Evolutionary conservation across 2,797 vertebrate species (phyloP).

Genomic region (Dendrocincla fuliginosa): DNA sequence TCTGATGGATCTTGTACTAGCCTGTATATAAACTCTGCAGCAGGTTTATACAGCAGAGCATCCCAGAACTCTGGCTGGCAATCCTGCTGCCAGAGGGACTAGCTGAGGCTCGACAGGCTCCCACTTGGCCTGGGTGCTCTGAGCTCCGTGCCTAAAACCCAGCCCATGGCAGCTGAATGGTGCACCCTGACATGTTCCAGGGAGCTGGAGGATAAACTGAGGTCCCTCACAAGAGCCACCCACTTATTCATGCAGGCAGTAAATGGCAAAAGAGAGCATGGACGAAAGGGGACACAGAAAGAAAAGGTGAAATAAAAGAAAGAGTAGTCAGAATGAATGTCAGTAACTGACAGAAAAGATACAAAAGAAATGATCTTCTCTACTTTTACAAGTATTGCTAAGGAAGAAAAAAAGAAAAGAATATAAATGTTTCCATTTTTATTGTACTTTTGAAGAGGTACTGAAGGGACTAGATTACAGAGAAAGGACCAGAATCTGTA

Average conservation of each 20-base stretch:
- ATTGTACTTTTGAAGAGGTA: not conserved
- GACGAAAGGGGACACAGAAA: not conserved
- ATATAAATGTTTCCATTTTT: not conserved
- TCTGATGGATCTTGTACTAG: not conserved
- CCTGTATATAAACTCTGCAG: not conserved
- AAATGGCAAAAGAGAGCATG: not conserved
- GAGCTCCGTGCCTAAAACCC: not conserved
- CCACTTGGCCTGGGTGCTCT: not conserved
- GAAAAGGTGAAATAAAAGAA: not conserved
- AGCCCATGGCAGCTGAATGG: not conserved
- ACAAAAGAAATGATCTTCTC: not conserved
- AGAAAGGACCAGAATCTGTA: not conserved
- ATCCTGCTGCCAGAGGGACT: not conserved
- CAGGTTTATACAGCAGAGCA: not conserved
- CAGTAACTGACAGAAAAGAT: not conserved
- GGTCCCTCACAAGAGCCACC: not conserved
- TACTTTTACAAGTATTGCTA: not conserved
- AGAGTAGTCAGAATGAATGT: not conserved
- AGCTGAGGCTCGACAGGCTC: not conserved
- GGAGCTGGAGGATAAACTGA: not conserved
- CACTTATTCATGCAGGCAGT: accelerated
- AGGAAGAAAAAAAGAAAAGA: not conserved
- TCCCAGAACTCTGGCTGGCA: not conserved
- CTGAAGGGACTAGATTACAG: not conserved
- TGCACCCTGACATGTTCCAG: accelerated